Conservation (phyloP, 2,113 vertebrate species). For the Megaceryle maxima region DNA sequence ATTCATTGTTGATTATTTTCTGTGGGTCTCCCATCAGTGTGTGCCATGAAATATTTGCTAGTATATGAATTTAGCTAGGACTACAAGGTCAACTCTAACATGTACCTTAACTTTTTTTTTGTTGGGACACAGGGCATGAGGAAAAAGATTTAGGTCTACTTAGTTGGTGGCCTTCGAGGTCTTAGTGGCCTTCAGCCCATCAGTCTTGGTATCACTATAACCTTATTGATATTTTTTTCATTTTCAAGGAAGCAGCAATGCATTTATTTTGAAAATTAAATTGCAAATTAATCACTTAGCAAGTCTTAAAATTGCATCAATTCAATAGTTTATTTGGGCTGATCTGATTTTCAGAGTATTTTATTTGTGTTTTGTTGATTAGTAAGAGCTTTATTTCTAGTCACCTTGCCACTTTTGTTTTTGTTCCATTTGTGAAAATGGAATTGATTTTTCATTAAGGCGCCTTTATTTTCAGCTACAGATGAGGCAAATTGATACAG, state of each 20-base stretch:
- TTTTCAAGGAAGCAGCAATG: not conserved
- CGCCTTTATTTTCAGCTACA: constrained; percentile 48
- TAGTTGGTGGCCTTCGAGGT: not conserved
- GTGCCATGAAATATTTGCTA: not conserved
- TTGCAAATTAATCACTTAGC: constrained; percentile 7
- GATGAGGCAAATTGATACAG: constrained; percentile 62
- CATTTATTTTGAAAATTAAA: not conserved
- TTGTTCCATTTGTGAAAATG: constrained; percentile 42
- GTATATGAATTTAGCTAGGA: not conserved
- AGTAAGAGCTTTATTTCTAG: constrained; percentile 40
- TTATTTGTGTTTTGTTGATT: constrained; percentile 17
- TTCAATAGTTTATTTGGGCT: not conserved
- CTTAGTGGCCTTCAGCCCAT: not conserved
- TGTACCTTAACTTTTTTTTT: not conserved
- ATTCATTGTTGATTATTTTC: not conserved
- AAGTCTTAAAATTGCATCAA: not conserved
- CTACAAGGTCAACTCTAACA: not conserved
- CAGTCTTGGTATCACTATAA: not conserved
- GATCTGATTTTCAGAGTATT: not conserved
- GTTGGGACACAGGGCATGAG: not conserved
- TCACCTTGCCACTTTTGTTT: constrained; percentile 46
- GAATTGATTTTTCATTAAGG: constrained; percentile 74
- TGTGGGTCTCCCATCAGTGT: not conserved
- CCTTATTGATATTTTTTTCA: not conserved
- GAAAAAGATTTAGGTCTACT: not conserved